Percentiles rank a stretch among this genome's conserved stretches.
Evolutionary conservation across 2,888 invertebrate species (phyloP).

Genomic region (Thelaira solivaga): DNA sequence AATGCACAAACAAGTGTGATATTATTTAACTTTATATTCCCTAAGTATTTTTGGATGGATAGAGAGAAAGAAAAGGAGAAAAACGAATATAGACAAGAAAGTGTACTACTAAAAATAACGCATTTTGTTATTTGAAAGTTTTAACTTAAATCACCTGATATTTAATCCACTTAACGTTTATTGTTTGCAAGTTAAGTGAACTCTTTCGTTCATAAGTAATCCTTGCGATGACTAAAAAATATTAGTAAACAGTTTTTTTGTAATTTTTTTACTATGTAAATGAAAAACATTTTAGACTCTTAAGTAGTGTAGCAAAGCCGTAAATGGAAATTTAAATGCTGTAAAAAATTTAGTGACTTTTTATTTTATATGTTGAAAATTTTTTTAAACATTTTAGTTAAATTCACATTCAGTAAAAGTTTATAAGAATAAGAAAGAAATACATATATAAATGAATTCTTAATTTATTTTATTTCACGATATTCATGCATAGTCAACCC

Average conservation of each 20-base stretch:
- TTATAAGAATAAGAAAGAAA: no score
- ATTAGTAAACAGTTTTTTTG: conserved; percentile 35
- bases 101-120: conserved; percentile 39
- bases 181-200: conserved; percentile 57
- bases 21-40: conserved; percentile 49
- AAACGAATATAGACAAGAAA: conserved; percentile 1
- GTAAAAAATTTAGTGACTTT: not conserved
- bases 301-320: not conserved
- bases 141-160: conserved; percentile 57
- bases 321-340: not conserved
- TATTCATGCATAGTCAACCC: not conserved
- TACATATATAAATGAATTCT: no score
- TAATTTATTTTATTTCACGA: not conserved
- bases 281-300: conserved; percentile 40
- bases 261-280: conserved; percentile 26
- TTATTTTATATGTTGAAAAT: not conserved
- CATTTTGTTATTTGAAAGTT: conserved; percentile 57
- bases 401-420: no score
- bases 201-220: conserved; percentile 58
- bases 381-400: not conserved
- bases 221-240: conserved; percentile 32
- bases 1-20: conserved; percentile 7
- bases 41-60: conserved; percentile 44
- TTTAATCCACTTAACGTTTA: conserved; percentile 62
- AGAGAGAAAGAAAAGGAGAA: not conserved